Percentiles rank a stretch among this genome's conserved stretches.
phyloP scores from a whole-genome alignment of 1,140 invertebrate genomes.

The Leptinotarsa lineolata region DNA sequence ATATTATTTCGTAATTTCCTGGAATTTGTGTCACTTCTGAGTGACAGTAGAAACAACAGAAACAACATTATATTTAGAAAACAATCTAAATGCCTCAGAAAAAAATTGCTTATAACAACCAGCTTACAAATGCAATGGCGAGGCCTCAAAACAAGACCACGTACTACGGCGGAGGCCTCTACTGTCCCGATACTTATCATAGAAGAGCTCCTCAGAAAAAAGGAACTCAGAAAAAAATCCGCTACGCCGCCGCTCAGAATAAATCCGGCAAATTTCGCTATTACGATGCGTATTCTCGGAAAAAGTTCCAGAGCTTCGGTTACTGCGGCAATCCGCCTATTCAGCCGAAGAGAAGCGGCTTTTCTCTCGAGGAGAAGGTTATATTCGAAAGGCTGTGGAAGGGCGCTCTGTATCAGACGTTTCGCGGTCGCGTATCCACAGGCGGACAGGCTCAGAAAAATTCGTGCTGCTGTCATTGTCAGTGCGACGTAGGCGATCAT shows the following conservation, averaged over 20 bases:
- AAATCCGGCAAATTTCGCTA: conserved; percentile 2
- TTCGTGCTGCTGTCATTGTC: conserved; percentile 57
- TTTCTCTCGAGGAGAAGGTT: conserved; percentile 60
- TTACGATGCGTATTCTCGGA: conserved; percentile 14
- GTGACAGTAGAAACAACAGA: too few relatives aligned
- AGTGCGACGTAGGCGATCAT: conserved; percentile 38
- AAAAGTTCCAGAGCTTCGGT: conserved; percentile 12
- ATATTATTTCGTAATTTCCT: too few relatives aligned
- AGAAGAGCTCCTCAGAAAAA: neutral
- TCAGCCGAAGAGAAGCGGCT: conserved; percentile 37
- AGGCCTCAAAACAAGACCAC: neutral
- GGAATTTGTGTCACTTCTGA: too few relatives aligned
- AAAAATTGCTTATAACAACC: neutral
- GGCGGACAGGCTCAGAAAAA: conserved; percentile 39
- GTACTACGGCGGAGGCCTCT: neutral
- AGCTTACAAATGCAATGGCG: neutral
- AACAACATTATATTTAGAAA: too few relatives aligned
- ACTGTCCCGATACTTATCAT: neutral
- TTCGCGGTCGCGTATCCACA: conserved; percentile 51
- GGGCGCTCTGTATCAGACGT: conserved; percentile 60
- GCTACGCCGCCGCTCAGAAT: conserved; percentile 4
- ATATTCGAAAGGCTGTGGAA: conserved; percentile 68
- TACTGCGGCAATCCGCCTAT: conserved; percentile 14
- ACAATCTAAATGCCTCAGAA: neutral
- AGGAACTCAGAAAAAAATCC: neutral